Percentiles rank a stretch among this genome's conserved stretches.
Conservation (phyloP, 2,888 invertebrate genomes). For the Cenopis cana region DNA sequence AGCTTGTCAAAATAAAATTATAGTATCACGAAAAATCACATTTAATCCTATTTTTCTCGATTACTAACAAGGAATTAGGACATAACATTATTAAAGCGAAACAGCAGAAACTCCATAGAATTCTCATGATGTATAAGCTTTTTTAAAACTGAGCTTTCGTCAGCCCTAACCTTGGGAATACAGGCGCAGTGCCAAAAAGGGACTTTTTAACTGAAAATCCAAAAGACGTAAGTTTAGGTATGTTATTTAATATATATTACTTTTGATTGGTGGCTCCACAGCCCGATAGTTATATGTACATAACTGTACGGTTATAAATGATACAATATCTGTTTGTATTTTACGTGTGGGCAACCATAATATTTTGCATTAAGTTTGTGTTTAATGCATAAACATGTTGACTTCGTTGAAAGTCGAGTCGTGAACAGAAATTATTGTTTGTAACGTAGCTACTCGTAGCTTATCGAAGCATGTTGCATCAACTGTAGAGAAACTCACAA, state of each 20-base stretch:
- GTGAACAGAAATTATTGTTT: too few species aligned
- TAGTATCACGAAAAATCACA: not conserved
- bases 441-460: too few species aligned
- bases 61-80: not conserved
- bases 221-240: not conserved
- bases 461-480: too few species aligned
- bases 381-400: too few species aligned
- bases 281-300: not conserved
- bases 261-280: not conserved
- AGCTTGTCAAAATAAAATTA: not conserved
- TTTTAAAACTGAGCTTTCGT: not conserved
- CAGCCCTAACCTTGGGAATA: not conserved
- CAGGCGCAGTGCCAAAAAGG: slow-evolving; percentile 4
- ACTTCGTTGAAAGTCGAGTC: too few species aligned
- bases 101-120: not conserved
- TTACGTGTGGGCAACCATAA: not conserved
- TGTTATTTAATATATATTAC: not conserved
- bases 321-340: not conserved
- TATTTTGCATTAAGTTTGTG: too few species aligned
- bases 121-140: not conserved
- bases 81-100: not conserved
- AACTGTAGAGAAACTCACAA: too few species aligned
- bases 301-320: not conserved
- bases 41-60: not conserved
- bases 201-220: not conserved